Evolutionary conservation across 2,888 invertebrate genomes (phyloP), one percentile per base, ranked within the genome.

Genomic region (Pherbina coryleti): DNA sequence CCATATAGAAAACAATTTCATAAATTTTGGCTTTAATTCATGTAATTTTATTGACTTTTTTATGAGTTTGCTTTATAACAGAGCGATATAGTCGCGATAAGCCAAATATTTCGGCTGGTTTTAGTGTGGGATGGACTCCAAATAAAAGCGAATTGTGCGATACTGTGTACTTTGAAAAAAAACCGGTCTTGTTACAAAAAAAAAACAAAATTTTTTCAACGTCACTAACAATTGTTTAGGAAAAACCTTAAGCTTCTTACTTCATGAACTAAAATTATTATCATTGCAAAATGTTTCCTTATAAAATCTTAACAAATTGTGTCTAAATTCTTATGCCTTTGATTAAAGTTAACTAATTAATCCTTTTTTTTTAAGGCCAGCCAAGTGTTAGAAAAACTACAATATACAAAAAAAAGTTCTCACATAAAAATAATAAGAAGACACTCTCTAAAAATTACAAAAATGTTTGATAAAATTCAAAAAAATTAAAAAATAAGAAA

Each of bases 231-330:
- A 37, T 37, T 44, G 7, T 44, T 44, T 44, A 7, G 11, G 3
- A 11, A 44, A 44, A 44, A 44, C 14, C 0, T 2, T 11, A 44
- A 44, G 14, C 44, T 11, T 44, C 11, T 2, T 44, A n/a, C n/a
- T n/a, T 1, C 1, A 44, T 44, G 14, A 44, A 44, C 14, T 14
- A 2, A 44, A 44, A 14, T 44, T 14, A 11, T 1, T 44, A 44
- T 44, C 3, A 44, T 11, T 44, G 1, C 11, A 44, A 44, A 44
- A 1, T 7, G 14, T 44, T 44, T 44, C 2, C 28, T 1, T 37
- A 49, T 44, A 28, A 62, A 73, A 73, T 28, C 73, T 73, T 60
- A 62, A 49, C 73, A 62, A 62, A 73, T 28, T 22, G 73, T 49
- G 22, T n/a, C 49, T 8, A 5, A 17, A 3, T 25, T 19, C 4